Base-by-base conservation (phyloP, 1,140 invertebrate species). In the Atopsyche davidsoni region DNA sequence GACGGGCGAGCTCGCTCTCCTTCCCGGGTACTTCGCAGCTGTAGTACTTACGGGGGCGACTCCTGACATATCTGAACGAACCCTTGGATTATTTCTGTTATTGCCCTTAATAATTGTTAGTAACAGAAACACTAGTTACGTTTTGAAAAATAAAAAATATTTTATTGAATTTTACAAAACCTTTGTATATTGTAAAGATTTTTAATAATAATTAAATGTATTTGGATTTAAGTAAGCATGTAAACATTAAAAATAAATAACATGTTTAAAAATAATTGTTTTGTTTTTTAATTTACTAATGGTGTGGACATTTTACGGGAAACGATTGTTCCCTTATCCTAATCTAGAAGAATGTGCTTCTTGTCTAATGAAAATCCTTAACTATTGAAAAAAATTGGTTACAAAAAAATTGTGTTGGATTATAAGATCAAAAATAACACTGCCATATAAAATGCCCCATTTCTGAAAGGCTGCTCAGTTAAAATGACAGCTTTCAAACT, bases 101-200 rank as follows among this genome's bases (percentile, higher is more conserved):
- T 40, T 23, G 19, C 43, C 48, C 39, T 36, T 44, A 49, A 42
- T 49, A 38, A 34, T 14, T 40, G 4, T n/a, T 17, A 43, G 41
- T 51, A 14, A 36, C 41, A 51, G 48, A 32, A 43, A 28, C 31
- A 21, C 41, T 51, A 71, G 64, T 71, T 73, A 73, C 66, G 65
- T 70, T 70, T 71, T 69, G 53, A 70, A 69, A 68, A 69, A 69
- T 69, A 32, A 72, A 65, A 67, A 65, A 70, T 72, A 72, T 71
- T 73, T 70, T 72, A 72, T 71, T 66, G 67, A 46, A 71, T 68
- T 71, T 70, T 72, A 62, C 67, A 69, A 70, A 62, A 69, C 66
- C 67, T n/a, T 70, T 73, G 69, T 72, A 73, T 72, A 74, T 74
- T 73, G 71, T 74, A 73, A 67, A 74, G 68, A 70, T 72, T 69